phyloP scores from a whole-genome alignment of 2,888 invertebrate genomes.

The Halictus ligatus region DNA sequence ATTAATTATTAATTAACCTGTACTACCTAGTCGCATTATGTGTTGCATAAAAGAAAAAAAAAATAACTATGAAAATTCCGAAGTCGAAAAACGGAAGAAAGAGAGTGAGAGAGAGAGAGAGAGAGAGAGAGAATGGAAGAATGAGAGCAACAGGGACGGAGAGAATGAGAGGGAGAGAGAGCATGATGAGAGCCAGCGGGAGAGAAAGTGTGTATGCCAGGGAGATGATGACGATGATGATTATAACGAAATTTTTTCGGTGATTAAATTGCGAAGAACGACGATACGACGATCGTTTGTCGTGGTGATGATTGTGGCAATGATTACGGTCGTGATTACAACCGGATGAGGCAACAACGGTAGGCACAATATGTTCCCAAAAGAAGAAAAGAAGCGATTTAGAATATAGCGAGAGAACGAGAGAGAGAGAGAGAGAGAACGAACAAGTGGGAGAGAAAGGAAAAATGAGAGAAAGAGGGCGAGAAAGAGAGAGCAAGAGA shows the following conservation, averaged over 20 bases:
- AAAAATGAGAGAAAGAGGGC: background rate
- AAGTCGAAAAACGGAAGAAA: slow-evolving; percentile 71
- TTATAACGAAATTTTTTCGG: slow-evolving; percentile 43
- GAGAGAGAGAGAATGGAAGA: slow-evolving; percentile 51
- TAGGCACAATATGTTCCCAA: slow-evolving; percentile 64
- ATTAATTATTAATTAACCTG: slow-evolving; percentile 84
- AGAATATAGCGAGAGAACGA: slow-evolving; percentile 50
- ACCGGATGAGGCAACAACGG: slow-evolving; percentile 54
- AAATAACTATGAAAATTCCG: slow-evolving; percentile 75
- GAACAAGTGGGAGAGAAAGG: slow-evolving; percentile 11
- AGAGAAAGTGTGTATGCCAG: slow-evolving; percentile 36
- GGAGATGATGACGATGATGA: slow-evolving; percentile 26
- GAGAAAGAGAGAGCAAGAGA: background rate
- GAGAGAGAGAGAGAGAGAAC: slow-evolving; percentile 29
- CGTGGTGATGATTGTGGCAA: slow-evolving; percentile 30
- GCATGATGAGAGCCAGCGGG: background rate
- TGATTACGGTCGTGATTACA: slow-evolving; percentile 46
- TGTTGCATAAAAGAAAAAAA: slow-evolving; percentile 80
- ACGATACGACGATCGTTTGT: slow-evolving; percentile 28
- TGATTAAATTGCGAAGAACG: slow-evolving; percentile 49
- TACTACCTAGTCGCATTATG: slow-evolving; percentile 84
- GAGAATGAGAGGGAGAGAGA: slow-evolving; percentile 24
- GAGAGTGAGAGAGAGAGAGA: slow-evolving; percentile 65
- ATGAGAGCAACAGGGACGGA: slow-evolving; percentile 30
- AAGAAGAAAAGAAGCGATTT: slow-evolving; percentile 47